Base-by-base conservation (phyloP, 2,797 vertebrate species). In the Thunnus albacares region DNA sequence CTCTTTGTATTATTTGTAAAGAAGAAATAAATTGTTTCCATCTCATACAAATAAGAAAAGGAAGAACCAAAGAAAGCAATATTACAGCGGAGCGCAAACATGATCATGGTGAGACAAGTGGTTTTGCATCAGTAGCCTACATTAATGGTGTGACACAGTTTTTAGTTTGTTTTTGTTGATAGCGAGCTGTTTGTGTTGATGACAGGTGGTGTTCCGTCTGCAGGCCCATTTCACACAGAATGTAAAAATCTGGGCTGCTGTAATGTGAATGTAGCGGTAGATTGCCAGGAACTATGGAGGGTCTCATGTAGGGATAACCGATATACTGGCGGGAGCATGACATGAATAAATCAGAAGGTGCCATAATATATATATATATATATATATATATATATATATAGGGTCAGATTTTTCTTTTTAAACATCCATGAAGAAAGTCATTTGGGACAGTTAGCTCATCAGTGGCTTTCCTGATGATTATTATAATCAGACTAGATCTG, bases 1-100 rank as follows among this genome's bases (percentile, higher is more conserved):
- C 83, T 90, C 90, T 93, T 91, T 92, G 90, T 95, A 85, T 94
- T 92, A 90, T 92, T 93, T 93, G 92, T 92, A 93, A 95, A 94
- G 89, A 92, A 91, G 84, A 92, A 90, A 91, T 90, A 93, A 90
- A 94, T 93, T 82, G 89, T 84, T 92, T 91, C 83, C 85, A 86
- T 90, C 88, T 92, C 87, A 77, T 82, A 84, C 79, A 83, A 91
- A 93, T 89, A 89, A 84, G 82, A 89, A 86, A 89, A 89, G 86
- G 83, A 83, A 65, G 74, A 86, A 83, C 86, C 77, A 87, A 94
- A 91, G 89, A 89, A 92, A 91, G 86, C 87, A 77, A 90, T 89
- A 89, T 91, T 91, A 90, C 81, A 70, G 66, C 66, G 35, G 67
- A 80, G 83, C 63, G 75, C 85, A 92, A 92, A 94, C 91, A 89